phyloP scores from a whole-genome alignment of 2,888 invertebrate species.

The Bembecia ichneumoniformis region DNA sequence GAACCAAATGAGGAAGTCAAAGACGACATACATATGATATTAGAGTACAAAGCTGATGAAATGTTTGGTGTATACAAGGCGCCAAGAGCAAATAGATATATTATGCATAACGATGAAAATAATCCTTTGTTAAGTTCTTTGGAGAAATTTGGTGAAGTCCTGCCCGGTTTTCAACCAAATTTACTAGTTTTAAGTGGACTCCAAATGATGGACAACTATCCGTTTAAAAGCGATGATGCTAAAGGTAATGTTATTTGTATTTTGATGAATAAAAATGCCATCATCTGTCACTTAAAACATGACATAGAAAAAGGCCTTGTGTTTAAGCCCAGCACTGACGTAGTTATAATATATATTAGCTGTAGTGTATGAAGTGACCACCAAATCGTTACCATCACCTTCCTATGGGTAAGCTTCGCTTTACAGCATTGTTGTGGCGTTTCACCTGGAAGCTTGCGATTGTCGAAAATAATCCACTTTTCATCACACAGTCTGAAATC shows the following conservation, averaged over 20 bases:
- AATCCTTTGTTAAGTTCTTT: conserved; percentile 83
- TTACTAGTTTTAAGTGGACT: conserved; percentile 85
- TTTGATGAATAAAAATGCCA: too few species aligned
- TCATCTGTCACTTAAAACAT: too few species aligned
- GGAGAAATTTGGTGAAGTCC: conserved; percentile 75
- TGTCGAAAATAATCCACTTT: too few species aligned
- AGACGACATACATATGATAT: conserved; percentile 85
- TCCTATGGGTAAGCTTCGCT: too few species aligned
- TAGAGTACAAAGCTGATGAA: conserved; percentile 85
- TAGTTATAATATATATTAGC: too few species aligned
- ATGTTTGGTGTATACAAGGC: conserved; percentile 81
- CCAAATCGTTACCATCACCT: too few species aligned
- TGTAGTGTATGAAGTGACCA: too few species aligned
- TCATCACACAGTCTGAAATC: too few species aligned
- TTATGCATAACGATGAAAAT: conserved; percentile 85
- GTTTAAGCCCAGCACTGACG: too few species aligned
- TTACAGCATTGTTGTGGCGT: too few species aligned
- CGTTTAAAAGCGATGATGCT: conserved; percentile 72
- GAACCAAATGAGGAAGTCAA: conserved; percentile 69
- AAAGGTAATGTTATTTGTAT: conserved; percentile 29
- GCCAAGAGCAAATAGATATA: conserved; percentile 87
- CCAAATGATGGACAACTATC: conserved; percentile 92
- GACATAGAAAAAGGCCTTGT: too few species aligned
- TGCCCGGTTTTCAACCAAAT: conserved; percentile 77
- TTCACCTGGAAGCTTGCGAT: too few species aligned